Conservation (phyloP, 2,797 vertebrate species). For the Crax fasciolata region DNA sequence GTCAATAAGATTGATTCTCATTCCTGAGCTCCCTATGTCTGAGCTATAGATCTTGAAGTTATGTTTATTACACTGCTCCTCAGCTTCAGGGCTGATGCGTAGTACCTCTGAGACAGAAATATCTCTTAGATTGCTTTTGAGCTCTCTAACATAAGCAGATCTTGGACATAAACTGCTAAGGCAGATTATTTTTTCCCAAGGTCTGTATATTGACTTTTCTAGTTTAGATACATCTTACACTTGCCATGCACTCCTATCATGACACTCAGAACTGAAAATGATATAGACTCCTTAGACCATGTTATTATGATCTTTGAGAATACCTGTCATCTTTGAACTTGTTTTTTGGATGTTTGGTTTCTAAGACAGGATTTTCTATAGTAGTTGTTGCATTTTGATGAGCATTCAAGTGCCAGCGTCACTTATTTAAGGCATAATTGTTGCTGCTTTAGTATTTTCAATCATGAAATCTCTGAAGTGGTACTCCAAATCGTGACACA, state of each 20-base stretch:
- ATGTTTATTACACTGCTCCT: background rate
- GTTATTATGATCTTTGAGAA: background rate
- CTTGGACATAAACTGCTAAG: background rate
- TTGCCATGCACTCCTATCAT: background rate
- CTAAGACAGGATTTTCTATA: background rate
- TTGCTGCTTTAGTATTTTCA: background rate
- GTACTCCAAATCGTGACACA: fast-evolving
- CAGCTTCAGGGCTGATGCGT: background rate
- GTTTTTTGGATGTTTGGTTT: background rate
- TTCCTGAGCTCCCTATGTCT: background rate
- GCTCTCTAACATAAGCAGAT: background rate
- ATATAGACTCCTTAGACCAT: background rate
- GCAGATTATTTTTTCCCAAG: fast-evolving
- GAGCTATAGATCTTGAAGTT: background rate
- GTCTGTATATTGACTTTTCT: background rate
- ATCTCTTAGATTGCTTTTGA: background rate
- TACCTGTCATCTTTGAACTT: background rate
- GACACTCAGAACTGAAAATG: background rate
- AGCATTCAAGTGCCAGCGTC: fast-evolving
- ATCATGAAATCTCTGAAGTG: background rate
- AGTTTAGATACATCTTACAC: background rate
- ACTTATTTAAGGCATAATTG: background rate
- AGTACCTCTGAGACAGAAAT: background rate
- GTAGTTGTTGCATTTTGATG: background rate
- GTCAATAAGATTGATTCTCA: background rate